Evolutionary conservation across 2,113 vertebrate species (phyloP), one percentile per base, ranked within the genome.

Genomic region (Atherinomorus stipes): DNA sequence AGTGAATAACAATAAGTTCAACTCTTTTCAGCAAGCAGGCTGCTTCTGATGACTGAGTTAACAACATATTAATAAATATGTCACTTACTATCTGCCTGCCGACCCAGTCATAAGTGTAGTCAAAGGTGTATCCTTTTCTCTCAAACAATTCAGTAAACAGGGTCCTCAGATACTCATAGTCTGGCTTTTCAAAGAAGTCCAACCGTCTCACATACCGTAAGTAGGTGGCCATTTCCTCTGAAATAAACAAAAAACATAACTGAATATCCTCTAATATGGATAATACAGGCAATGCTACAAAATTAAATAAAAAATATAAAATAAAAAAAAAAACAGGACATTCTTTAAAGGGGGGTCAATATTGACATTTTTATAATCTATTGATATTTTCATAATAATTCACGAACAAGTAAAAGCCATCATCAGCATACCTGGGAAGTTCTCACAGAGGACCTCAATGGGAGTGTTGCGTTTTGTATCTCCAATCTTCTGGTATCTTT

Each of bases 161-260:
- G 67, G 95, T 97, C 82, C 97, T 93, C 77, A 99, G 89, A 83
- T 99, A 99, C 78, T 99, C 97, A 1, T 99, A 99, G 92, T 99
- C 97, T 1, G 98, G 98, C 89, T 98, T 98, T 90, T 99, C 98
- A 64, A 99, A 99, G 95, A 99, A 99, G 93, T 99, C 98, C 81
- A 99, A 87, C 57, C 97, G 94, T 67, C 98, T 94, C 60, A 99
- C 98, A 0, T 99, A 99, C 63, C 98, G 95, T 64, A 99, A 95
- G 87, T 99, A 99, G 0, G 98, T 98, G 73, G 98, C 96, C 98
- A 99, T 98, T 94, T 99, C 98, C 93, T 99, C 98, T 99, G 95
- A 58, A 60, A 16, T n/a, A 52, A 51, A 63, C 18, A 54, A 53
- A 64, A 13, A 49, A 0, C 16, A 22, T 0, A 18, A 22, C 45